Base-by-base conservation (phyloP, 2,888 invertebrate species). In the Pristionchus mayeri region DNA sequence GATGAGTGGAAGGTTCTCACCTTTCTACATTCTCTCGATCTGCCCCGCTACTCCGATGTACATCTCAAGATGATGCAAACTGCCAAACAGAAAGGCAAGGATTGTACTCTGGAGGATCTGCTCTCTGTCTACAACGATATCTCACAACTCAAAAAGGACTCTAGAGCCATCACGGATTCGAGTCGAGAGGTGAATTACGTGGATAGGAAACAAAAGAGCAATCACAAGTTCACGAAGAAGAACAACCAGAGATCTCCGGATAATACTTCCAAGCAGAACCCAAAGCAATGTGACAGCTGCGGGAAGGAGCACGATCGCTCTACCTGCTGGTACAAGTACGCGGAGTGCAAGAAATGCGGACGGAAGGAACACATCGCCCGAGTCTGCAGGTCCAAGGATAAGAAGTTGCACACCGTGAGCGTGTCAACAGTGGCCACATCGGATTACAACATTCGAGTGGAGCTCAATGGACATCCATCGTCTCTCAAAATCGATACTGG, bases 321-420 rank as follows among this genome's bases (percentile, higher is more conserved):
- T 4, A 37, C 48, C 3, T 78, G 78, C 27, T 24, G 18, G 6
- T 78, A 50, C 78, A 48, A 50, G 50, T 18, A 78, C 4, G 13
- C 16, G 3, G 24, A 7, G 6, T 78, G 78, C 50, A n/a, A 78
- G 18, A 50, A 18, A 3, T 78, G 78, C 24, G 50, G 78, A 9
- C 48, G 50, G 78, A 50, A 21, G 4, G 78, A 50, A 6, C 78
- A 78, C 78, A 48, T 78, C n/a, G 48, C 78, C 27, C 3, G 18
- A 21, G 78, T 78, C 6, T 78, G 78, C 21, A n/a, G 52, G 21
- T 52, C n/a, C 37, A 40, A 6, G n/a, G n/a, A n/a, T n/a, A n/a
- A n/a, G 40, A 75, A 34, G 75, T 37, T 13, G 9, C 18, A 34
- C 18, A 37, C 24, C 3, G 40, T 40, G 75, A 34, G 40, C 21